phyloP scores from a whole-genome alignment of 2,888 invertebrate species.

The Megamerina dolium region DNA sequence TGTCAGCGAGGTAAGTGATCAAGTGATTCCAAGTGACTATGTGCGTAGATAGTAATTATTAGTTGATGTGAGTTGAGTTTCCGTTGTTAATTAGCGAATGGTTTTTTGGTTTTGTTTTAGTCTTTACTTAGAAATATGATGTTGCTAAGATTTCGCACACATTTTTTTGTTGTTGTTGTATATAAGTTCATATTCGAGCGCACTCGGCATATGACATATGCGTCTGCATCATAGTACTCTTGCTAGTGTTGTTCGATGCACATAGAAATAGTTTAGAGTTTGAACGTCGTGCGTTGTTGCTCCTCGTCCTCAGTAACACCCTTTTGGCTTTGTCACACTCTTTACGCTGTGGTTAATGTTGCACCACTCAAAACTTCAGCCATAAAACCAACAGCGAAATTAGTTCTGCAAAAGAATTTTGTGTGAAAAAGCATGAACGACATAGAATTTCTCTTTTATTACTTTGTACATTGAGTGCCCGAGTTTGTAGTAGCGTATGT shows the following conservation, averaged over 20 bases:
- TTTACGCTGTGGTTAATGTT: slow-evolving; percentile 19
- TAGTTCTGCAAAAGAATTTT: slow-evolving; percentile 24
- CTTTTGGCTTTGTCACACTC: too few relatives aligned
- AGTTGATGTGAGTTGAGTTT: too few relatives aligned
- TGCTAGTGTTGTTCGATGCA: neutral
- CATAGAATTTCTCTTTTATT: slow-evolving; percentile 15
- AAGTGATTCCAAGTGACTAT: too few relatives aligned
- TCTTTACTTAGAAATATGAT: too few relatives aligned
- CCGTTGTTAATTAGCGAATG: neutral
- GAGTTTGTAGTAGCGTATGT: too few relatives aligned
- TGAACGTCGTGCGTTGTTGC: slow-evolving; percentile 1
- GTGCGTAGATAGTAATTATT: too few relatives aligned
- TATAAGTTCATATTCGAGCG: slow-evolving; percentile 11
- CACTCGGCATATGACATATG: neutral
- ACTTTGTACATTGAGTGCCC: slow-evolving; percentile 3
- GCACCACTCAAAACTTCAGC: slow-evolving; percentile 20
- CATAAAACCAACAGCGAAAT: slow-evolving; percentile 22
- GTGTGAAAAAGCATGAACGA: slow-evolving; percentile 18
- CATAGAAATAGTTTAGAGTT: neutral
- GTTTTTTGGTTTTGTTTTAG: neutral
- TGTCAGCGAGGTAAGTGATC: too few relatives aligned
- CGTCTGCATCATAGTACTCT: neutral
- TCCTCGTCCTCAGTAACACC: too few relatives aligned
- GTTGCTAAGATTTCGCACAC: neutral
- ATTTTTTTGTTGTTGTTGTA: neutral